A percentile compares a stretch with the other conserved stretches of the same genome.
These are phyloP conservation scores for Eulimnadia texana DNA, from an alignment of 1,140 invertebrate genomes.

Conservation along the genomic window DNA sequence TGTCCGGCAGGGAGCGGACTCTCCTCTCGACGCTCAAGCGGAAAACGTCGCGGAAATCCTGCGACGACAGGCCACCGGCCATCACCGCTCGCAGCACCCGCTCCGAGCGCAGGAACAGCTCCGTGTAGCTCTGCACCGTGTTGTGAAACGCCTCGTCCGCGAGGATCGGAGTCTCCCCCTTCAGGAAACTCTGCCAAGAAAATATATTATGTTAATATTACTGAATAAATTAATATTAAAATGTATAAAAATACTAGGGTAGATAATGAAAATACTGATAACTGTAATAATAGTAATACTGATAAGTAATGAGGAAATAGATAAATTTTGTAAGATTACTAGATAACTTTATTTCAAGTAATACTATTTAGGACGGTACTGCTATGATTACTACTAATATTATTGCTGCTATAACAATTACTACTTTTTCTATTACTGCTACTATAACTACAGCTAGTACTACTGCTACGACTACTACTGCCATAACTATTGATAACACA, in stretches of 20 bases:
- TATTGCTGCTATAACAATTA: no score
- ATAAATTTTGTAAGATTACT: no score
- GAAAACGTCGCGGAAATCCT: conserved; percentile 98
- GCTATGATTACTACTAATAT: no score
- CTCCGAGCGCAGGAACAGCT: conserved; percentile 94
- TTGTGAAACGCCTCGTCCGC: conserved; percentile 99
- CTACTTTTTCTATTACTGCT: no score
- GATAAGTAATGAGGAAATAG: no score
- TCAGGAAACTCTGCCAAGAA: conserved; percentile 57
- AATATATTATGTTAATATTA: background rate
- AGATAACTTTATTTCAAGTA: no score
- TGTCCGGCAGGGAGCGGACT: conserved; percentile 92
- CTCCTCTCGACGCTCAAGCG: conserved; percentile 94
- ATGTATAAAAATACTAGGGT: background rate
- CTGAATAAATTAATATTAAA: no score
- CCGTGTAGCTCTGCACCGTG: conserved; percentile 92
- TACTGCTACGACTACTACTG: no score
- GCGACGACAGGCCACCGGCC: conserved; percentile 89
- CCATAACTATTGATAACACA: no score
- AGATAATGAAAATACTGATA: background rate
- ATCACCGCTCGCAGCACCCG: conserved; percentile 88
- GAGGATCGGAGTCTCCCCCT: conserved; percentile 93
- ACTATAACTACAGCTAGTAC: no score
- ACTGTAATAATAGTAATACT: no score
- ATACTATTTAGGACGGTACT: no score